A percentile compares a stretch with the other conserved stretches of the same genome.
Conservation (phyloP, 2,888 invertebrate species). For the Drosophila paranaensis region DNA sequence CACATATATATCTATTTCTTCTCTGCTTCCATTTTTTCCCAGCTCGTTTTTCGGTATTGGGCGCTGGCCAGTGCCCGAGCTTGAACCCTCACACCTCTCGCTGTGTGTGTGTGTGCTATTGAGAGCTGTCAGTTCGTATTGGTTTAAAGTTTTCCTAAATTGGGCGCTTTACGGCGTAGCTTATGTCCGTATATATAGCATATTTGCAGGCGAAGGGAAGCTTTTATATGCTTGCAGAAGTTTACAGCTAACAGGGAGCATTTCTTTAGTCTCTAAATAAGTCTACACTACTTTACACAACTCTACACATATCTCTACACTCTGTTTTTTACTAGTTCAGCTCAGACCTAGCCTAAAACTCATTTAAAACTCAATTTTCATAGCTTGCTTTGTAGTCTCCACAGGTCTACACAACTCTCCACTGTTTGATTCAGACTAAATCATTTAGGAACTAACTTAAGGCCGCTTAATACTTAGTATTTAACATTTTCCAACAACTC, state of each 20-base stretch:
- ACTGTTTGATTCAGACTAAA: neutral
- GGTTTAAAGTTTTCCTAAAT: constrained; percentile 50
- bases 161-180: constrained; percentile 24
- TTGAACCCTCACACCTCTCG: constrained; percentile 18
- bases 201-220: neutral
- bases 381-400: neutral
- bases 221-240: neutral
- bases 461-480: neutral
- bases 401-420: constrained; percentile 2
- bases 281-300: constrained; percentile 2
- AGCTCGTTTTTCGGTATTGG: constrained; percentile 65
- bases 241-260: neutral
- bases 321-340: neutral
- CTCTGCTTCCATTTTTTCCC: constrained; percentile 33
- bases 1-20: constrained; percentile 30
- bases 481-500: neutral
- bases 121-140: constrained; percentile 66
- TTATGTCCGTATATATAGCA: neutral
- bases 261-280: neutral
- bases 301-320: constrained; percentile 16
- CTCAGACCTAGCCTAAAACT: no score
- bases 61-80: constrained; percentile 64
- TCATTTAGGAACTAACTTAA: fast-evolving
- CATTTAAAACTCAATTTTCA: neutral
- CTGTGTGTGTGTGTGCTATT: constrained; percentile 33